A percentile compares a stretch with the other conserved stretches of the same genome.
These are phyloP conservation scores for Ommatoiulus sabulosus DNA, from an alignment of 2,888 invertebrate species.

Conservation along the genomic window DNA sequence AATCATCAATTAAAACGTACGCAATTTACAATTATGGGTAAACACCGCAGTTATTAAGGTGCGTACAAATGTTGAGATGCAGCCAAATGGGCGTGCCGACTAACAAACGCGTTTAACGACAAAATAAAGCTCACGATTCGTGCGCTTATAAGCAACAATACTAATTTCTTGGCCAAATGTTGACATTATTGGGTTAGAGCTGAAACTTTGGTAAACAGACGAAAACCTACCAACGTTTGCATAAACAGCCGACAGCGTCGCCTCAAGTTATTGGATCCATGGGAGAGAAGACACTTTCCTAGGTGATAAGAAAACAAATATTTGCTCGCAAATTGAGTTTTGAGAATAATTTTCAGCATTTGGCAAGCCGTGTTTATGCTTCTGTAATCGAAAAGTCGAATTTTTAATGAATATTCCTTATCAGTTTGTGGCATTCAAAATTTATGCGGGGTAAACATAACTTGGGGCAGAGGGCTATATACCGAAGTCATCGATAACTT, in stretches of 20 bases:
- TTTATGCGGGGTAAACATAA: background rate
- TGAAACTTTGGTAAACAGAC: background rate
- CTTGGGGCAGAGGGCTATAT: background rate
- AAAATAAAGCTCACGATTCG: background rate
- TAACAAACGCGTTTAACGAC: background rate
- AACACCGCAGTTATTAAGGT: background rate
- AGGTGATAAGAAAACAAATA: background rate
- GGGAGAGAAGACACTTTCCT: background rate
- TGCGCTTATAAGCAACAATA: background rate
- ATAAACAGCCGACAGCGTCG: background rate
- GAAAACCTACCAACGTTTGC: background rate
- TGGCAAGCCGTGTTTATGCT: background rate
- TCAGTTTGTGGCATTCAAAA: background rate
- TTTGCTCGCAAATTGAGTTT: background rate
- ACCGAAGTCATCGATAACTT: background rate
- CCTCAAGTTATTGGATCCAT: background rate
- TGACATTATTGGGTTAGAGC: constrained; percentile 3
- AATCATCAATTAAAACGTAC: background rate
- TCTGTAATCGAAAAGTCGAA: background rate
- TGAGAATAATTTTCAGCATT: background rate
- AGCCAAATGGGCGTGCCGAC: constrained; percentile 2
- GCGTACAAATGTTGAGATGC: background rate
- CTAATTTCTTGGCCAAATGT: constrained; percentile 28
- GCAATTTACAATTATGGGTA: background rate
- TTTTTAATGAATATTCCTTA: background rate